Evolutionary conservation across 1,140 invertebrate species (phyloP), one percentile per base, ranked within the genome.

Genomic region (Coptotermes formosanus): DNA sequence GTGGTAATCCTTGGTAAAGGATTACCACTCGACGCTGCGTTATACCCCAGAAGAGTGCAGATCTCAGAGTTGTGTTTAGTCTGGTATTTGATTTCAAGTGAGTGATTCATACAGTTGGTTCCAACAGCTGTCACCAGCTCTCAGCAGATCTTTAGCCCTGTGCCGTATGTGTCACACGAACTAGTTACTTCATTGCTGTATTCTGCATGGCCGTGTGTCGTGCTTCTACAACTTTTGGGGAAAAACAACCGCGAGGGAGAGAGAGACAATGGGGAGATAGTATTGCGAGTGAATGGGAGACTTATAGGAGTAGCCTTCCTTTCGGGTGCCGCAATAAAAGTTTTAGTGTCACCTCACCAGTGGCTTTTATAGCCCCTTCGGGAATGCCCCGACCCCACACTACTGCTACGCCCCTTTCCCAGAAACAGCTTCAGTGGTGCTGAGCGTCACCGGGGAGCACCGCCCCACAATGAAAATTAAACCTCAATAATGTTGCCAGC

Each of bases 381-480:
- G 64, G 64, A 75, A 75, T 75, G 64, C 64, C 64, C 21, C 59
- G 3, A 64, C 7, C 25, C 64, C 64, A 75, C 14, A 30, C n/a
- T 75, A n/a, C 59, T 64, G 19, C 19, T 8, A 21, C 59, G 59
- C 21, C 59, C 59, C 59, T 21, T 7, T 19, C 64, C 64, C 64
- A 75, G 25, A 75, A 75, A 75, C 64, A 75, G n/a, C 25, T 30
- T n/a, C 64, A 6, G 7, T 30, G 64, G 64, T 16, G 64, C 64
- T 75, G 25, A 75, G n/a, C 25, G 64, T 30, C 64, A 75, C 64
- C 64, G 9, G 64, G n/a, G 64, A 9, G 2, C 64, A 11, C 8
- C n/a, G 16, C 64, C 64, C 64, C 64, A 75, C 64, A n/a, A 75
- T 75, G 64, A 75, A 75, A 75, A n/a, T 75, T 75, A 75, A 75